phyloP scores from a whole-genome alignment of 1,140 invertebrate species.

The Thaumetopoea pityocampa region DNA sequence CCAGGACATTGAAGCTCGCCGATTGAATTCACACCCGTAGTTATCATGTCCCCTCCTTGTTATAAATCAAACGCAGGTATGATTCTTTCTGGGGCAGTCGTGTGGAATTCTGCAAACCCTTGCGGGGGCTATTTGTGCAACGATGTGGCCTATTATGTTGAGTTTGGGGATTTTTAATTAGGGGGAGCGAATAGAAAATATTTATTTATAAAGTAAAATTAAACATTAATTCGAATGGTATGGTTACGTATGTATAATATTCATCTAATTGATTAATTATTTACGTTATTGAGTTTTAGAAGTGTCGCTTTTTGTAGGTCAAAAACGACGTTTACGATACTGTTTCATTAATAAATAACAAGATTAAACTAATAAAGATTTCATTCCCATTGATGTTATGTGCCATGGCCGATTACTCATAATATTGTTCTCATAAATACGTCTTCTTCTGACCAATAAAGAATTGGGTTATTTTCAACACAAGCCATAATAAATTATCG shows the following conservation, averaged over 20 bases:
- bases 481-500: constrained; percentile 28
- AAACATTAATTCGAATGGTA: no score
- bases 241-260: no score
- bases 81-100: constrained; percentile 50
- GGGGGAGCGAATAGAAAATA: no score
- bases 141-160: constrained; percentile 6
- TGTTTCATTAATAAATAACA: constrained; percentile 31
- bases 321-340: constrained; percentile 20
- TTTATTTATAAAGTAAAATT: no score
- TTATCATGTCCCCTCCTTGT: constrained; percentile 57
- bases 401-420: constrained; percentile 26
- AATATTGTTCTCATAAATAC: constrained; percentile 39
- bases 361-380: constrained; percentile 37
- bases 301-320: neutral
- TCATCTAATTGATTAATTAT: no score
- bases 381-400: constrained; percentile 25
- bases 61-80: constrained; percentile 73
- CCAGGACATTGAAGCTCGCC: constrained; percentile 39
- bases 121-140: constrained; percentile 35
- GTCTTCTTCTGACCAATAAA: constrained; percentile 29
- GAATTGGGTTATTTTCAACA: constrained; percentile 29
- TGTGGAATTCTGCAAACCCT: constrained; percentile 38
- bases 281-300: no score
- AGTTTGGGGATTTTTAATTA: constrained; percentile 16
- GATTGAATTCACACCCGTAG: constrained; percentile 55